These are phyloP conservation scores for Brevimyrus niger DNA, from an alignment of 2,113 vertebrate genomes.

Conservation along the genomic window DNA sequence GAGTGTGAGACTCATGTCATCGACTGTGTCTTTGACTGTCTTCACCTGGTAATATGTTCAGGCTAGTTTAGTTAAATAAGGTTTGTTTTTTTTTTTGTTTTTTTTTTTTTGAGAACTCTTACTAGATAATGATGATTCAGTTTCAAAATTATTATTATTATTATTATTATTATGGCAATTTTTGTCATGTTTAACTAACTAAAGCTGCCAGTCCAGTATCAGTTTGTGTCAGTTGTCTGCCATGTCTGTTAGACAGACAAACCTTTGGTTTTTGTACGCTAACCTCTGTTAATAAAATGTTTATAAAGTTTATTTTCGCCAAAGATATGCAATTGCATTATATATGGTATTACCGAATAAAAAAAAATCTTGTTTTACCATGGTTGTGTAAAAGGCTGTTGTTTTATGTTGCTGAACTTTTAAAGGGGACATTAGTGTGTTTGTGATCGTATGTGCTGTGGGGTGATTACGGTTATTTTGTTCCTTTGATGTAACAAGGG, in stretches of 20 bases:
- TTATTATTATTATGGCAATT: constrained; percentile 48
- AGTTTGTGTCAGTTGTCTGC: constrained; percentile 63
- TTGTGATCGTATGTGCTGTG: background rate
- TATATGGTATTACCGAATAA: constrained; percentile 98
- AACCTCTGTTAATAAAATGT: constrained; percentile 99
- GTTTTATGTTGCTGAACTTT: background rate
- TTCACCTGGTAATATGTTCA: constrained; percentile 16
- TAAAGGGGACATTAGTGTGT: background rate
- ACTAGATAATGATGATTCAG: constrained; percentile 43
- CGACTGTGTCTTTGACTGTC: constrained; percentile 12
- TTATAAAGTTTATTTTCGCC: constrained; percentile 99
- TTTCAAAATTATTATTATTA: constrained; percentile 44
- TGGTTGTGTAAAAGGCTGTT: constrained; percentile 16
- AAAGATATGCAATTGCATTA: constrained; percentile 99
- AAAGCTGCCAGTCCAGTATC: constrained; percentile 69
- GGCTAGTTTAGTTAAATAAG: constrained; percentile 20
- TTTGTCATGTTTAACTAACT: constrained; percentile 52
- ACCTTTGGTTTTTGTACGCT: constrained; percentile 98
- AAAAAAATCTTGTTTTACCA: constrained; percentile 83
- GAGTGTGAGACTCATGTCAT: constrained; percentile 4
- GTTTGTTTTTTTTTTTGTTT: constrained; percentile 16
- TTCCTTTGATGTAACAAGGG: background rate
- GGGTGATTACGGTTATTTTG: background rate
- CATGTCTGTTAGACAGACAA: constrained; percentile 62
- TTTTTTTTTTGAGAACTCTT: constrained; percentile 34